phyloP scores from a whole-genome alignment of 2,113 vertebrate species.

The Oncorhynchus tshawytscha region DNA sequence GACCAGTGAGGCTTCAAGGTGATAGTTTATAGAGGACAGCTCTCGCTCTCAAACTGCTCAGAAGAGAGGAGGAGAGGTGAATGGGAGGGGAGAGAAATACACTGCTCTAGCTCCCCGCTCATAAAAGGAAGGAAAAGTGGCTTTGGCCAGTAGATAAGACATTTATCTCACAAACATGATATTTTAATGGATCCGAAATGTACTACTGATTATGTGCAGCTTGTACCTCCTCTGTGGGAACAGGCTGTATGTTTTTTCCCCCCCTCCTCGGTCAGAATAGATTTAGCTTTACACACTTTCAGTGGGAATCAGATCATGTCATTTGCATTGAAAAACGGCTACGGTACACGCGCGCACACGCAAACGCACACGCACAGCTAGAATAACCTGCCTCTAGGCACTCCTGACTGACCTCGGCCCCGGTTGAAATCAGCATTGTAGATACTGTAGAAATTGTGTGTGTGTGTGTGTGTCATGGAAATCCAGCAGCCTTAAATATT shows the following conservation, averaged over 20 bases:
- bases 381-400: not conserved
- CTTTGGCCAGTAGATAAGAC: not conserved
- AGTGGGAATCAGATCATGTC: no score
- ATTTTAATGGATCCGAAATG: not conserved
- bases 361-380: not conserved
- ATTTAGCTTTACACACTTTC: not conserved
- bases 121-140: not conserved
- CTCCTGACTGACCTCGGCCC: constrained; percentile 18
- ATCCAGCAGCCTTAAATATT: constrained; percentile 20
- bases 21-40: not conserved
- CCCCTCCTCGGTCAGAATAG: not conserved
- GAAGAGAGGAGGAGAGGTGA: not conserved
- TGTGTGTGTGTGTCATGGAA: constrained; percentile 3
- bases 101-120: not conserved
- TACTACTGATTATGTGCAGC: not conserved
- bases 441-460: not conserved
- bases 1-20: not conserved
- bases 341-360: not conserved
- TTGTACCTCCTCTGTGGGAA: not conserved
- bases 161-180: not conserved
- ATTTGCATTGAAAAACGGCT: no score
- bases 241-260: not conserved
- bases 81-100: not conserved
- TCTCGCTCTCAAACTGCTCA: not conserved
- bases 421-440: constrained; percentile 6